Percentiles rank a stretch among this genome's conserved stretches.
Conservation (phyloP, 2,888 invertebrate species). For the Caenorhabditis wallacei region DNA sequence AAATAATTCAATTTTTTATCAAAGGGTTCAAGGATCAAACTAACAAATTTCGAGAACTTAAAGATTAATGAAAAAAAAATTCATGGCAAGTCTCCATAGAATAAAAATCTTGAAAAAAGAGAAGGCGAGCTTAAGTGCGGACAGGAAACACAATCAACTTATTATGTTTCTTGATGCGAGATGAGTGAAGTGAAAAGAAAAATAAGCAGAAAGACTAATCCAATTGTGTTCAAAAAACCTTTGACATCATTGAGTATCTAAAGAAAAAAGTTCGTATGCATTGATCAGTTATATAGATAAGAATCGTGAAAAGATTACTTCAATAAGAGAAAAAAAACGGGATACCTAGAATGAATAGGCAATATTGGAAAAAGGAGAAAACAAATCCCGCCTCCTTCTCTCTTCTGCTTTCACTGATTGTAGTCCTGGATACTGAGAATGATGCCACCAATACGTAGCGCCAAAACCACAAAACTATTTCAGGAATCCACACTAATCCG, state of each 20-base stretch:
- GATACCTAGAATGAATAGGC: too few relatives aligned
- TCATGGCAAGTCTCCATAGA: too few relatives aligned
- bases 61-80: too few relatives aligned
- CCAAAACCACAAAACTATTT: conserved; percentile 46
- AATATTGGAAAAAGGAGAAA: not conserved
- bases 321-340: not conserved
- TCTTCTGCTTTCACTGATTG: conserved; percentile 34
- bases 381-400: conserved; percentile 13
- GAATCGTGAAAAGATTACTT: too few relatives aligned
- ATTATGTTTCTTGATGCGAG: conserved; percentile 52
- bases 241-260: conserved; percentile 22
- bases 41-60: too few relatives aligned
- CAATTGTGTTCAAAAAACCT: conserved; percentile 36
- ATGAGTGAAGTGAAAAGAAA: conserved; percentile 14
- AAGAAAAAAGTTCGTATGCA: conserved; percentile 8
- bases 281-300: too few relatives aligned
- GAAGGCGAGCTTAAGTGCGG: conserved; percentile 18
- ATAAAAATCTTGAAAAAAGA: too few relatives aligned
- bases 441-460: conserved; percentile 34
- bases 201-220: conserved; percentile 20
- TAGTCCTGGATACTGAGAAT: conserved; percentile 55
- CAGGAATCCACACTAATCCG: conserved; percentile 49
- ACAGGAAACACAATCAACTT: conserved; percentile 34
- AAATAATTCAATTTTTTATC: too few relatives aligned
- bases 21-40: too few relatives aligned